Percentiles rank a stretch among this genome's conserved stretches.
Conservation (phyloP, 2,797 vertebrate genomes). For the Lacerta agilis region DNA sequence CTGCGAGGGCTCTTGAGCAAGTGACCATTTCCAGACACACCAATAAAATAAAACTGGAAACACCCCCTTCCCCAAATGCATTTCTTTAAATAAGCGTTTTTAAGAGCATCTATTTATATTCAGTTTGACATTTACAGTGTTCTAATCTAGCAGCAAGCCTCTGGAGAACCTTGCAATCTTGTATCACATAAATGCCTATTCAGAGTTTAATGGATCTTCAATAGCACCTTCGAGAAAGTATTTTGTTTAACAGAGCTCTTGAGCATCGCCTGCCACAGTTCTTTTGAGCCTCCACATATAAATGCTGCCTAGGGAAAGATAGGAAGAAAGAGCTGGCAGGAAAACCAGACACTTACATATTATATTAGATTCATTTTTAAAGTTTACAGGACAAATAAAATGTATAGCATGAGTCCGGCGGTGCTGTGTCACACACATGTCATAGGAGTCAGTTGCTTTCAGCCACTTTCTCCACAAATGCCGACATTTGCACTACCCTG, state of each 20-base stretch:
- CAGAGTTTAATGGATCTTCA: slow-evolving; percentile 2
- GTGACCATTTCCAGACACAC: not conserved
- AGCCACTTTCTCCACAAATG: not conserved
- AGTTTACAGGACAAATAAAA: fast-evolving
- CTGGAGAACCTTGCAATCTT: slow-evolving; percentile 7
- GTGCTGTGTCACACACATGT: not conserved
- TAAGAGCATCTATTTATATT: slow-evolving; percentile 20
- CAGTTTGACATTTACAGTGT: slow-evolving; percentile 4
- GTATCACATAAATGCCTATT: not conserved
- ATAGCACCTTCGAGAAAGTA: slow-evolving; percentile 37
- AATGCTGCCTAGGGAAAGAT: not conserved
- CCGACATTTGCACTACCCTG: not conserved
- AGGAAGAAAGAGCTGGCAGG: not conserved
- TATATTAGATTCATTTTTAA: slow-evolving; percentile 21
- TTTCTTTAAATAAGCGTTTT: not conserved
- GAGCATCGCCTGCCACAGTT: not conserved
- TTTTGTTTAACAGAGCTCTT: not conserved
- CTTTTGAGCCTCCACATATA: not conserved
- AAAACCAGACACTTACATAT: not conserved
- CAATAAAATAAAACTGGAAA: not conserved
- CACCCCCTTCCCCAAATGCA: not conserved
- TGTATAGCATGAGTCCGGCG: not conserved
- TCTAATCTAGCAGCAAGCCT: not conserved
- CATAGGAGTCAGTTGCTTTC: not conserved
- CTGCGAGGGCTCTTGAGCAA: not conserved